Evolutionary conservation across 2,113 vertebrate genomes (phyloP).

Genomic region (Phylloscopus trochilus): DNA sequence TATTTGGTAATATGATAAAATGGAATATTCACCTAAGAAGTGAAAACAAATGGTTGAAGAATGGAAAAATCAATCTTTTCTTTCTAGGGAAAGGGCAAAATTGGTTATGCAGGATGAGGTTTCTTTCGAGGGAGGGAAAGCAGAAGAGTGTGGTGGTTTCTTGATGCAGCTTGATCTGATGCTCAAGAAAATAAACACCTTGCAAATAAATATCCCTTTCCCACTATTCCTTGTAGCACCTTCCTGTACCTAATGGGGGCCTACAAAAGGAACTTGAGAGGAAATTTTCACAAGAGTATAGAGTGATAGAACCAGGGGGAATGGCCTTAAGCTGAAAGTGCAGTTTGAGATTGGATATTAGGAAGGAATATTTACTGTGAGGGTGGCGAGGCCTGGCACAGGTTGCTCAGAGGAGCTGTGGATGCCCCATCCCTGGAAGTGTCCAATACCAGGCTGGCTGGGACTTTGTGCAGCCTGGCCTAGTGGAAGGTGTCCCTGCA

Average conservation of each 20-base stretch:
- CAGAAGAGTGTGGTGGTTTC: not conserved
- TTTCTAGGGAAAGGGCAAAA: not conserved
- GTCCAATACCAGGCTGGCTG: fast-evolving
- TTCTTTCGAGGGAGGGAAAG: not conserved
- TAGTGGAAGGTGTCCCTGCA: not conserved
- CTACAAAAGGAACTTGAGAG: not conserved
- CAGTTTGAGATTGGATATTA: not conserved
- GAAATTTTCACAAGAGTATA: not conserved
- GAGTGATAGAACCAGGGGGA: not conserved
- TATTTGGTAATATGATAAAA: not conserved
- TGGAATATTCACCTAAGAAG: not conserved
- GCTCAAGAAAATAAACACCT: not conserved
- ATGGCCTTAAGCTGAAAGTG: not conserved
- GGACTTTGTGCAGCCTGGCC: not conserved
- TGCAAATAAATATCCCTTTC: not conserved
- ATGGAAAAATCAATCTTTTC: not conserved
- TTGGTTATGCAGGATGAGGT: not conserved
- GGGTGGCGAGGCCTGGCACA: not conserved
- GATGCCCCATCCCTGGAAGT: not conserved
- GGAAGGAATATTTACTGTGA: not conserved
- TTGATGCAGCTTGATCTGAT: not conserved
- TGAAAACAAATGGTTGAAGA: not conserved
- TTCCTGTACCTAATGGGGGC: too few relatives aligned
- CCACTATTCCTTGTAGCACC: not conserved
- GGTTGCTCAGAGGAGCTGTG: not conserved